These are phyloP conservation scores for Drosophila serrata DNA, from an alignment of 1,140 invertebrate species.

Conservation along the genomic window DNA sequence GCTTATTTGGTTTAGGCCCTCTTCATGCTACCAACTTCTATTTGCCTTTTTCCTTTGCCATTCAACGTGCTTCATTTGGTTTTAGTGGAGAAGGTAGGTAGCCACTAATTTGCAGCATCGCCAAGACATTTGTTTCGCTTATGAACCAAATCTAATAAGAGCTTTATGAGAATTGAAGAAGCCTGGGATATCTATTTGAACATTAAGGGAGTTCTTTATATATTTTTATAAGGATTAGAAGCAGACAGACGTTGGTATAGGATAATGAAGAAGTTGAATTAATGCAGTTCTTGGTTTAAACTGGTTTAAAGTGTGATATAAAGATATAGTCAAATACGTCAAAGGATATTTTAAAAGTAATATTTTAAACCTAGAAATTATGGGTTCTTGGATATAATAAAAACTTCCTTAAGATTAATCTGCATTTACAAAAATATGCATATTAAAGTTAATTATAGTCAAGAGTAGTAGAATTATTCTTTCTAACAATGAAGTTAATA, in stretches of 20 bases:
- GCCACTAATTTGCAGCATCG: constrained; percentile 53
- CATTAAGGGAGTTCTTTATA: constrained; percentile 14
- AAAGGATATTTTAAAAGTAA: background rate
- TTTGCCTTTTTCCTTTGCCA: constrained; percentile 5
- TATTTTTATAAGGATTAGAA: background rate
- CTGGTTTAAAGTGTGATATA: background rate
- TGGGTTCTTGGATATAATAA: no score
- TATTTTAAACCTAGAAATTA: no score
- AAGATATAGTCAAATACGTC: background rate
- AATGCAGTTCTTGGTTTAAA: background rate
- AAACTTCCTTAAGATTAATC: no score
- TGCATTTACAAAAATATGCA: no score
- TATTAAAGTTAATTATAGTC: no score
- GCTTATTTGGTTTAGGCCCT: constrained; percentile 68
- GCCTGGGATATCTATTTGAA: constrained; percentile 12
- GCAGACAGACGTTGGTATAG: background rate
- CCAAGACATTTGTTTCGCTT: constrained; percentile 40
- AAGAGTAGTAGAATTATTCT: no score
- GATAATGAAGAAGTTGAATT: no score
- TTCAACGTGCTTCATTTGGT: constrained; percentile 34
- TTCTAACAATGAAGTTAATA: no score
- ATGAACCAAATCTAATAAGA: constrained; percentile 44
- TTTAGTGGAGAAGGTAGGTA: constrained; percentile 32
- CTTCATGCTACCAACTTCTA: constrained; percentile 22
- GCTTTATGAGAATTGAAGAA: constrained; percentile 21